These are phyloP conservation scores for Chelmon rostratus DNA, from an alignment of 2,797 vertebrate species.

Conservation along the genomic window DNA sequence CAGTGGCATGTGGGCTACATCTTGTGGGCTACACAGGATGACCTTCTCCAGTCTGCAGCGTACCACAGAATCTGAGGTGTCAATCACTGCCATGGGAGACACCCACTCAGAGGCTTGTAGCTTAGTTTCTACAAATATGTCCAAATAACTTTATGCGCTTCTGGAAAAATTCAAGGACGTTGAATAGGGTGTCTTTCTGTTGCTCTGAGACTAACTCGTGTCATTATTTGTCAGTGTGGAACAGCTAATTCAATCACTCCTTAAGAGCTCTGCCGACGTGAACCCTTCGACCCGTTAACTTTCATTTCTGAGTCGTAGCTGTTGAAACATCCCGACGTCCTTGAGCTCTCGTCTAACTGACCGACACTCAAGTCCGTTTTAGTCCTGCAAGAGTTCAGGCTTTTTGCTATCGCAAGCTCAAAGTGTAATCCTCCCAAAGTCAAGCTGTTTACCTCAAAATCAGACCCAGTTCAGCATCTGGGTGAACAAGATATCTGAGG, in stretches of 20 bases:
- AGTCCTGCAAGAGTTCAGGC: constrained; percentile 27
- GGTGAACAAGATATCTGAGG: constrained; percentile 58
- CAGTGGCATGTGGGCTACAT: not conserved
- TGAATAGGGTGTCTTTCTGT: not conserved
- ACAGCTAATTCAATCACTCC: not conserved
- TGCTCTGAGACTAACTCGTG: not conserved
- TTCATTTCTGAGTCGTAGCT: constrained; percentile 10
- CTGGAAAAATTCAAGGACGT: not conserved
- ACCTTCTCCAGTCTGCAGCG: not conserved
- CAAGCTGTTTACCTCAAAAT: constrained; percentile 54
- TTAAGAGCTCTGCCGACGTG: not conserved
- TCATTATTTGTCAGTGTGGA: not conserved
- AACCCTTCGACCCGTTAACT: not conserved
- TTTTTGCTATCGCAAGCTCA: constrained; percentile 48
- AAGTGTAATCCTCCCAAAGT: constrained; percentile 63
- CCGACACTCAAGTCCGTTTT: constrained; percentile 52
- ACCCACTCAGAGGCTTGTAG: not conserved
- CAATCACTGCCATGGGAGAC: not conserved
- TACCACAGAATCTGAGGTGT: not conserved
- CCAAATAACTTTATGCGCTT: not conserved
- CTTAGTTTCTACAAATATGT: not conserved
- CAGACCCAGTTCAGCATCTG: constrained; percentile 58
- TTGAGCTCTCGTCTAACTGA: constrained; percentile 33
- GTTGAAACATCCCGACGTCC: constrained; percentile 30
- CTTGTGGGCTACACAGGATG: not conserved